These are phyloP conservation scores for Sarcophaga rosellei DNA, from an alignment of 2,888 invertebrate genomes.

Conservation along the genomic window DNA sequence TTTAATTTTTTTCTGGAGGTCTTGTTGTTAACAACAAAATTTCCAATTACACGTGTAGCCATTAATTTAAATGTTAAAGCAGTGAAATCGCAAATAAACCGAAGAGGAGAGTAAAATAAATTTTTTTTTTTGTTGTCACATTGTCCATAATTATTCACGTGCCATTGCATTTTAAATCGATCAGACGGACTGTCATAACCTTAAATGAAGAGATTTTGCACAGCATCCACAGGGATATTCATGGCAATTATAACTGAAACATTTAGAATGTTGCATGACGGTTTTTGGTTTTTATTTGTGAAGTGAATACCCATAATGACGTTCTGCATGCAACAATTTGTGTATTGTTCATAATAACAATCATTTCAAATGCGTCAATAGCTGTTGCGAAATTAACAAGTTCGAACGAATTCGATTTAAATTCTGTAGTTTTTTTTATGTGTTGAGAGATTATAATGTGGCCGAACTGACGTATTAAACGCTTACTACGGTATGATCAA, in stretches of 20 bases:
- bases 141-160: constrained; percentile 48
- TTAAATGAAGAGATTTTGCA: background rate
- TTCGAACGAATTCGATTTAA: background rate
- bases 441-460: too few species aligned
- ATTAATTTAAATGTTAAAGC: background rate
- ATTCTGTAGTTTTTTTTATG: too few species aligned
- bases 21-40: background rate
- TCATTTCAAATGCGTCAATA: constrained; percentile 38
- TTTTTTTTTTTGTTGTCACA: background rate
- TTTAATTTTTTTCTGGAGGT: background rate
- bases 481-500: too few species aligned
- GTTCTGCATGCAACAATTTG: constrained; percentile 24
- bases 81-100: constrained; percentile 9
- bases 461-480: too few species aligned
- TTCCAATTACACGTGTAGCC: constrained; percentile 37
- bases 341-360: constrained; percentile 1
- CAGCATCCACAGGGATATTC: background rate
- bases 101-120: background rate
- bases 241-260: background rate
- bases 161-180: constrained; percentile 37
- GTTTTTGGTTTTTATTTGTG: background rate
- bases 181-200: background rate
- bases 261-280: background rate
- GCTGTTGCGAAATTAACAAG: constrained; percentile 18
- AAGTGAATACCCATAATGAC: background rate